A percentile compares a stretch with the other conserved stretches of the same genome.
These are phyloP conservation scores for Tridacna crocea DNA, from an alignment of 2,888 invertebrate species.

Conservation along the genomic window DNA sequence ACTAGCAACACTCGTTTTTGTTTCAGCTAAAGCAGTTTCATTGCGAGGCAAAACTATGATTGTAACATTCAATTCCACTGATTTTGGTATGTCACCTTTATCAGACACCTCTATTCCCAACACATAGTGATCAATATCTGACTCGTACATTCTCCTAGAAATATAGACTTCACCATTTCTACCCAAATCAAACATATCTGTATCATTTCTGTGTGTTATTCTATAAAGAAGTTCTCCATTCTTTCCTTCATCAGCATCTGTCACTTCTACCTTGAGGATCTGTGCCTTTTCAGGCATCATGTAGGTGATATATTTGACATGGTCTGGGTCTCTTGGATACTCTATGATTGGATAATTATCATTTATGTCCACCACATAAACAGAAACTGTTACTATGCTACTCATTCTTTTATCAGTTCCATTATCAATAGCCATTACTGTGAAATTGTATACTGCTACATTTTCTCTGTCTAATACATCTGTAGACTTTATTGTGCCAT, in stretches of 20 bases:
- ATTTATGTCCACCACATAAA: slow-evolving; percentile 78
- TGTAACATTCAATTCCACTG: slow-evolving; percentile 54
- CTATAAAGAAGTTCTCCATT: slow-evolving; percentile 69
- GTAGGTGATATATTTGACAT: slow-evolving; percentile 69
- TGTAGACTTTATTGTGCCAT: slow-evolving; percentile 71
- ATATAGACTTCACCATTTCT: slow-evolving; percentile 63
- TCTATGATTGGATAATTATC: slow-evolving; percentile 77
- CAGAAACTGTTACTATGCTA: slow-evolving; percentile 70
- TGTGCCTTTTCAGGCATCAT: slow-evolving; percentile 70
- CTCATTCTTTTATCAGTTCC: slow-evolving; percentile 68
- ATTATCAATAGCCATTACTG: slow-evolving; percentile 75
- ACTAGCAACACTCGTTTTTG: slow-evolving; percentile 41
- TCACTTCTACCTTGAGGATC: slow-evolving; percentile 68
- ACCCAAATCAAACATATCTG: slow-evolving; percentile 64
- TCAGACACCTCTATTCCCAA: slow-evolving; percentile 72
- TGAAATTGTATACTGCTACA: slow-evolving; percentile 67
- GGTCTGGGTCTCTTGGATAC: slow-evolving; percentile 71
- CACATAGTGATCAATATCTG: slow-evolving; percentile 65
- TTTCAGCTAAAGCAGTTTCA: slow-evolving; percentile 44
- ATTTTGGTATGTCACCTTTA: slow-evolving; percentile 63
- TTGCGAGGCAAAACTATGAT: slow-evolving; percentile 67
- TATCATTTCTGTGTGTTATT: slow-evolving; percentile 69
- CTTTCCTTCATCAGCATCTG: slow-evolving; percentile 72
- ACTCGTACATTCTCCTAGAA: slow-evolving; percentile 49
- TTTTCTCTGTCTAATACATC: slow-evolving; percentile 74